Base-by-base conservation (phyloP, 1,140 invertebrate species). In the Triops cancriformis region DNA sequence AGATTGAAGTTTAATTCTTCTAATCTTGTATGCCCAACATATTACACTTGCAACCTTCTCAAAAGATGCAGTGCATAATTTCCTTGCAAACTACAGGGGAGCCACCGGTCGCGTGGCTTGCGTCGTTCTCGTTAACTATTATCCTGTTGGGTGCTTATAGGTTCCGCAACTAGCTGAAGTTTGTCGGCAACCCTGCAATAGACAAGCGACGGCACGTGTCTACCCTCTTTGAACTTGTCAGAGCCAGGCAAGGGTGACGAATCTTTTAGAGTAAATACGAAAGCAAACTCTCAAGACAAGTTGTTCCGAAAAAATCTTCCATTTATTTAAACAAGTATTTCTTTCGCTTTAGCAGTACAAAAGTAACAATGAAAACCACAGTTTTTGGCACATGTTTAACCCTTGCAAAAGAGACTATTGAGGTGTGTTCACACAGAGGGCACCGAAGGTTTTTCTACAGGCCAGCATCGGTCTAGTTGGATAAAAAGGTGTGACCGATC, bases 401-500 rank as follows among this genome's bases (percentile, higher is more conserved):
- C 18, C 23, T 18, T 23, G 23, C 6, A n/a, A 64, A 18, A 64
- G 0, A 64, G 5, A 64, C 23, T 14, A 64, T 64, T 18, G 51
- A 23, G 51, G 23, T 64, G 23, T 64, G 14, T 64, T 64, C 6
- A n/a, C 10, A 18, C 45, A 23, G 14, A 64, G 51, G 23, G 14
- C 10, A 18, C 23, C 0, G n/a, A 64, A 64, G 51, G 14, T 37
- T 37, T 37, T 37, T 37, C 31, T 37, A 37, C 31, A 37, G 31
- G 31, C 2, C 31, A 37, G 31, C 31, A 37, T n/a, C 5, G 23
- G 51, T 64, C 51, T 64, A 64, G 51, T 64, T 64, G 10, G 23
- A 64, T 64, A 64, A 64, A 64, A 64, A 64, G 51, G 51, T 64
- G 51, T 64, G 51, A 64, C 51, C 51, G 51, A 64, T 64, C 51